phyloP scores from a whole-genome alignment of 2,797 vertebrate species.

The Varecia variegata region DNA sequence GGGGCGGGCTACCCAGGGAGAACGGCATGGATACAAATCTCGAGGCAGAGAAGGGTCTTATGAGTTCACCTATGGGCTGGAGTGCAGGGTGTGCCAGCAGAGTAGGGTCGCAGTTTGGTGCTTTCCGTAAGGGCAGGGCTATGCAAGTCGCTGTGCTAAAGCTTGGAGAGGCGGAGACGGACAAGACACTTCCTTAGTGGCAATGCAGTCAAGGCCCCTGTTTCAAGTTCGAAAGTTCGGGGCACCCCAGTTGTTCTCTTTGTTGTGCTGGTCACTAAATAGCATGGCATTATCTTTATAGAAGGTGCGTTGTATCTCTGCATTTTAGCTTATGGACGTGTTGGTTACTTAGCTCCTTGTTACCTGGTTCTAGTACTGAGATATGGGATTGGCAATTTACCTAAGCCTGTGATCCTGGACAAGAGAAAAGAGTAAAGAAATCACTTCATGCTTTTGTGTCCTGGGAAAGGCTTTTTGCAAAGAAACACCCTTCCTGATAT shows the following conservation, averaged over 20 bases:
- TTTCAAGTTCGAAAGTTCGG: not conserved
- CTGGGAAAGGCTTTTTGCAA: not conserved
- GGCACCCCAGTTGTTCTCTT: not conserved
- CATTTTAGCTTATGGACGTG: not conserved
- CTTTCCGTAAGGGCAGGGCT: too few species aligned
- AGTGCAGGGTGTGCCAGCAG: not conserved
- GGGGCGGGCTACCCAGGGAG: not conserved
- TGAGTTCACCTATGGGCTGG: not conserved
- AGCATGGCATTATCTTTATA: not conserved
- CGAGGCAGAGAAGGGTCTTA: not conserved
- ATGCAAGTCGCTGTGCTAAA: not conserved
- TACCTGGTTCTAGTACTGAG: not conserved
- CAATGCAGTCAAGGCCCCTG: not conserved
- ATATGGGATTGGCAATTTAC: too few species aligned
- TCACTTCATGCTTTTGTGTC: not conserved
- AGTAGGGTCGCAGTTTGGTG: not conserved
- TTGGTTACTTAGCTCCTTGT: too few species aligned
- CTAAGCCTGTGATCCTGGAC: not conserved
- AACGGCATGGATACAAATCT: not conserved
- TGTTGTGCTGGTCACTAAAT: not conserved
- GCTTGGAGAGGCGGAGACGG: not conserved
- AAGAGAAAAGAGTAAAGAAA: not conserved
- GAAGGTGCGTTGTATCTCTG: not conserved
- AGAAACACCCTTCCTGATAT: not conserved
- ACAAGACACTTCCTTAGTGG: not conserved